A percentile compares a stretch with the other conserved stretches of the same genome.
phyloP scores from a whole-genome alignment of 2,888 invertebrate genomes.

The Cryptus armator region DNA sequence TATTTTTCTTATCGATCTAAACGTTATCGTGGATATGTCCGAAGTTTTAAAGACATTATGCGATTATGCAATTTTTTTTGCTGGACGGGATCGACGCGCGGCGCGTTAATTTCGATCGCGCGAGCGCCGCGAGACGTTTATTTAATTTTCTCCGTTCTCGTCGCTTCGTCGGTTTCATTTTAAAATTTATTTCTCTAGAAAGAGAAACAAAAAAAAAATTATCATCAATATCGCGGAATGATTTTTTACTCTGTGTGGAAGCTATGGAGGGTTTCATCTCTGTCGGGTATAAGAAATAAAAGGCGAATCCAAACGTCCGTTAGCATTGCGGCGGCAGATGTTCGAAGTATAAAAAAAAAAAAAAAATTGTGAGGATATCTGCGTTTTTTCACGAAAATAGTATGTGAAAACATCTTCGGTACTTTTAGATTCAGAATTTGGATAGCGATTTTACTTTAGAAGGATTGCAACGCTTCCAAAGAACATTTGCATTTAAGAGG shows the following conservation, averaged over 20 bases:
- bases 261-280: background rate
- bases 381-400: no score
- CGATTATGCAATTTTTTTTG: conserved; percentile 53
- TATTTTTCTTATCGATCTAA: conserved; percentile 49
- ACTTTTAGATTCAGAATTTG: no score
- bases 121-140: conserved; percentile 43
- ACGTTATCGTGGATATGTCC: conserved; percentile 59
- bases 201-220: background rate
- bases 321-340: background rate
- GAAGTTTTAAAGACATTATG: conserved; percentile 54
- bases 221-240: conserved; percentile 17
- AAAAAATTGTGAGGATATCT: no score
- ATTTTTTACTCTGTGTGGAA: conserved; percentile 5
- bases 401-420: no score
- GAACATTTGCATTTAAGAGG: no score
- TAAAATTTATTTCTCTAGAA: background rate
- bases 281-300: conserved; percentile 8
- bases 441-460: no score
- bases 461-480: no score
- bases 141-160: conserved; percentile 3
- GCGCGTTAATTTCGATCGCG: conserved; percentile 32
- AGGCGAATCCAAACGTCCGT: background rate
- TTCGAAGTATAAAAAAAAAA: background rate
- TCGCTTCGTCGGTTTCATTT: background rate
- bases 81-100: conserved; percentile 63